Evolutionary conservation across 1,140 invertebrate species (phyloP).

Genomic region (Brachionus sp.): DNA sequence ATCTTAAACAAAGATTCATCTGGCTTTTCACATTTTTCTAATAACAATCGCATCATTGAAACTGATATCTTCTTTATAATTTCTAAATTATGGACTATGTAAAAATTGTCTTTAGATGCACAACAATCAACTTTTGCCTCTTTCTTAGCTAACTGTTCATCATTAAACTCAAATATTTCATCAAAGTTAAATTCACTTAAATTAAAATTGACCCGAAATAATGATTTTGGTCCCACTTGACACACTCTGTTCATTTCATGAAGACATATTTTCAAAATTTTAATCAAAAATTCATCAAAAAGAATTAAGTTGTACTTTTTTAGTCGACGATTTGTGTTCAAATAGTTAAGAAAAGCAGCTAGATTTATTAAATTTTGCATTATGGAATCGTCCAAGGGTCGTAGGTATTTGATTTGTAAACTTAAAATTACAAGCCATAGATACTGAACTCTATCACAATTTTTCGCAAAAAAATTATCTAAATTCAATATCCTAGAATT

Average conservation of each 20-base stretch:
- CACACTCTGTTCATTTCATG: neutral
- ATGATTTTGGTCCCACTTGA: neutral
- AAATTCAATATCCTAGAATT: neutral
- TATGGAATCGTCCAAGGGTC: slow-evolving; percentile 7
- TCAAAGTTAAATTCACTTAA: neutral
- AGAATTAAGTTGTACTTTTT: neutral
- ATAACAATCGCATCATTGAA: neutral
- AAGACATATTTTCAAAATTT: neutral
- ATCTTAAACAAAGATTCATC: neutral
- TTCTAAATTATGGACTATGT: neutral
- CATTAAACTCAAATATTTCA: slow-evolving; percentile 10
- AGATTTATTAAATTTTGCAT: neutral
- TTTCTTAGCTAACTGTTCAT: neutral
- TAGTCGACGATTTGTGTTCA: neutral
- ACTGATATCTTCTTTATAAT: neutral
- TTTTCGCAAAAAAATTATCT: neutral
- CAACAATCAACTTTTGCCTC: neutral
- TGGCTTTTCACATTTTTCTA: neutral
- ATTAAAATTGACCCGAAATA: neutral
- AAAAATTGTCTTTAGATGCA: neutral
- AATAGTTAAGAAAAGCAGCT: neutral
- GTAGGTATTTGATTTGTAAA: slow-evolving; percentile 12
- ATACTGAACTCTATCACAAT: neutral
- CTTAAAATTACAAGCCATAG: neutral
- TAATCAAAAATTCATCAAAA: neutral